These are phyloP conservation scores for Lophotriccus pileatus DNA, from an alignment of 2,797 vertebrate genomes.

Conservation along the genomic window DNA sequence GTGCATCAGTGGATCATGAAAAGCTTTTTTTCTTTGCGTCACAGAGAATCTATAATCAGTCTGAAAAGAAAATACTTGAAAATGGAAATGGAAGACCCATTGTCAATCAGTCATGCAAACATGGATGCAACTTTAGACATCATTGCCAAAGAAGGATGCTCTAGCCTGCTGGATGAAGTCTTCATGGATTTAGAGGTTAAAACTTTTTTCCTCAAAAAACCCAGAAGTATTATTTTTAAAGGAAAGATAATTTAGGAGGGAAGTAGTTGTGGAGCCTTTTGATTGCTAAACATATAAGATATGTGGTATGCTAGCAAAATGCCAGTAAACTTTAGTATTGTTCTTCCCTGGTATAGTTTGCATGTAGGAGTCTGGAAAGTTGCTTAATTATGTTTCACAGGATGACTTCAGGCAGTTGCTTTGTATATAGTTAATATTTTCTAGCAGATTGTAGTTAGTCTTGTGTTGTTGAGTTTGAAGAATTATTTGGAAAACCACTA, in stretches of 20 bases:
- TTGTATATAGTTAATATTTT: not conserved
- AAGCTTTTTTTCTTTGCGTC: slow-evolving; percentile 1
- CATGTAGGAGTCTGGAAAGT: not conserved
- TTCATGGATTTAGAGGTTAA: slow-evolving; percentile 95
- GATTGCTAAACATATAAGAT: not conserved
- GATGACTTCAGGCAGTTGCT: not conserved
- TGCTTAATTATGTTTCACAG: not conserved
- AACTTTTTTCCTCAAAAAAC: not conserved
- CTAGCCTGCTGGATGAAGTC: slow-evolving; percentile 92
- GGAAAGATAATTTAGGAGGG: not conserved
- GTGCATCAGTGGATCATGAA: not conserved
- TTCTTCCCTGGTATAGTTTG: not conserved
- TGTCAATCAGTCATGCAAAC: slow-evolving; percentile 75
- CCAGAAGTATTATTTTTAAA: not conserved
- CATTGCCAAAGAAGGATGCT: slow-evolving; percentile 91
- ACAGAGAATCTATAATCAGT: slow-evolving; percentile 93
- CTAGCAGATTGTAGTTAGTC: not conserved
- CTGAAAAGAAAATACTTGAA: slow-evolving; percentile 93
- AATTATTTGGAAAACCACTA: not conserved
- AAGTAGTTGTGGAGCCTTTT: not conserved
- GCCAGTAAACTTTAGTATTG: not conserved
- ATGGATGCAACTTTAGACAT: slow-evolving; percentile 86
- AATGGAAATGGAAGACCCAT: slow-evolving; percentile 72
- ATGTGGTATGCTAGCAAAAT: not conserved
- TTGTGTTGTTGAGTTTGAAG: not conserved